Evolutionary conservation across 1,140 invertebrate species (phyloP), one percentile per base, ranked within the genome.

Genomic region (Heliconius congener): DNA sequence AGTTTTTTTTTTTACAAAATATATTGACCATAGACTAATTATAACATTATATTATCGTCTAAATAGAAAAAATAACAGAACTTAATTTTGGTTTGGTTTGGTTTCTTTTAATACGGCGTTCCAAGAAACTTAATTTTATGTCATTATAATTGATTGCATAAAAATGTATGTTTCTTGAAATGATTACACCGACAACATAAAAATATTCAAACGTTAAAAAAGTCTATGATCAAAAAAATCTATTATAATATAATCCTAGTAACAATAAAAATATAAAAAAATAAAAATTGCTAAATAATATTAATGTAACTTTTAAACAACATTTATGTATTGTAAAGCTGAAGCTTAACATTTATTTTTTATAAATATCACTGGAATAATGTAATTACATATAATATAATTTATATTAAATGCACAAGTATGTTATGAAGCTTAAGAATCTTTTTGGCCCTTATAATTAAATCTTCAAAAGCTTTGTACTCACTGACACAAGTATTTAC

Each of bases 11-110:
- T 46, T 55, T 77, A 37, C 34, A 71, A 71, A 76, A 30, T 79
- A 76, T 19, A 70, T 72, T 81, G 74, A 83, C 80, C 82, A 83
- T 83, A 83, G 80, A 81, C 80, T 83, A 77, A 34, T 50, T 60
- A 76, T 37, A 46, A 77, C 79, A 66, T 66, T 66, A 13, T 30
- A 27, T 66, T 46, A 46, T 16, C 42, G 42, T 13, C 42, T 16
- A 16, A 46, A 46, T 46, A 46, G 13, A 16, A 46, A 16, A 46
- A 23, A 23, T 23, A 23, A 23, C 23, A 23, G 23, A 23, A 23
- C 23, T 23, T 23, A 0, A 23, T 23, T 23, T 23, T 23, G 23
- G 23, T 23, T 23, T 23, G 23, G 23, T 23, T 23, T 23, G 23
- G 23, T 23, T 23, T 23, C 23, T 23, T 23, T 23, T 23, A 23